Percentiles rank a stretch among this genome's conserved stretches.
These are phyloP conservation scores for Musca vetustissima DNA, from an alignment of 1,140 invertebrate species.

Conservation along the genomic window DNA sequence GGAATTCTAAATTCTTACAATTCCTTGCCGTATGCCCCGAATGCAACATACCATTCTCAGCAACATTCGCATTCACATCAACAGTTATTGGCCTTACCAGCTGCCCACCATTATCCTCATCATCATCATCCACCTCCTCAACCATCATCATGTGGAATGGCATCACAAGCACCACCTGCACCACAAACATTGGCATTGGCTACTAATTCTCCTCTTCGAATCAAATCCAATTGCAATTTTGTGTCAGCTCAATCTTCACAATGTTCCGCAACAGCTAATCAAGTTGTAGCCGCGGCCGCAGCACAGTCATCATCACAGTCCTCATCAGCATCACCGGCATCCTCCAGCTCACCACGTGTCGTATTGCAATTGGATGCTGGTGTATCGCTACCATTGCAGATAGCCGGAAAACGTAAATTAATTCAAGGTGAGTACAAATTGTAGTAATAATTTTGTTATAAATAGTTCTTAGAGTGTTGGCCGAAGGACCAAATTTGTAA, in stretches of 20 bases:
- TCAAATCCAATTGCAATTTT: constrained; percentile 1
- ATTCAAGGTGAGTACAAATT: constrained; percentile 51
- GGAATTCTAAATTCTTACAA: constrained; percentile 20
- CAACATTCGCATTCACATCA: constrained; percentile 30
- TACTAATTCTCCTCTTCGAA: constrained; percentile 16
- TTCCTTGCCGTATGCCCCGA: constrained; percentile 21
- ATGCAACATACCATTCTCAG: constrained; percentile 19
- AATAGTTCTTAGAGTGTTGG: too few species aligned
- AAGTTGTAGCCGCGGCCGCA: too few species aligned
- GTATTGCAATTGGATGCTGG: constrained; percentile 26
- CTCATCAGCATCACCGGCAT: neutral
- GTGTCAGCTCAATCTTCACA: neutral
- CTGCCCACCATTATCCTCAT: neutral
- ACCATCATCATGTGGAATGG: too few species aligned
- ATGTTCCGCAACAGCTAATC: neutral
- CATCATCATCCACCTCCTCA: neutral
- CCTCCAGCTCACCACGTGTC: constrained; percentile 14
- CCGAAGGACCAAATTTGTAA: too few species aligned
- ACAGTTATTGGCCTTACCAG: constrained; percentile 24
- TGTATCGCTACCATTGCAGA: constrained; percentile 38
- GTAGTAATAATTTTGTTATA: too few species aligned
- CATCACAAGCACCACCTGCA: neutral
- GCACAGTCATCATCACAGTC: neutral
- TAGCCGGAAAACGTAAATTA: constrained; percentile 52
- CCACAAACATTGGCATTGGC: constrained; percentile 5